Conservation (phyloP, 2,888 invertebrate genomes). For the Torymus texanus region DNA sequence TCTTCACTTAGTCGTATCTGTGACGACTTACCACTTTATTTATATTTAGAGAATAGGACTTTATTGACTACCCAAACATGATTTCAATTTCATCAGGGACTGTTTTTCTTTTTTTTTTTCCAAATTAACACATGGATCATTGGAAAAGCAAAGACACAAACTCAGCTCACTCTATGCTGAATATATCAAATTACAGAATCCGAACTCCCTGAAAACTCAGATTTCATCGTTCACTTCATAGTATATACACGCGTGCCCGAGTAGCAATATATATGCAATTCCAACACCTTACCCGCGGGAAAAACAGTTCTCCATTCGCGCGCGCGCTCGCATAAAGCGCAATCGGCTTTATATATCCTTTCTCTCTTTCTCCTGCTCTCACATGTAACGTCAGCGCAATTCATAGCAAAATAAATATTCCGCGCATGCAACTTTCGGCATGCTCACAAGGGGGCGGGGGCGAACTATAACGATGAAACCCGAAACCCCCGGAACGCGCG, state of each 20-base stretch:
- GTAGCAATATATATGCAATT: slow-evolving; percentile 31
- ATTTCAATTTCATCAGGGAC: too few relatives aligned
- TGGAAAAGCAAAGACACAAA: too few relatives aligned
- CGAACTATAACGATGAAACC: slow-evolving; percentile 28
- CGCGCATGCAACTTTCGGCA: slow-evolving; percentile 30
- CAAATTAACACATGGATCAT: too few relatives aligned
- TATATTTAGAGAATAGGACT: too few relatives aligned
- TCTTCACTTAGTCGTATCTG: too few relatives aligned
- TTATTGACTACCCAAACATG: too few relatives aligned
- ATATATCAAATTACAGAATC: slow-evolving; percentile 17
- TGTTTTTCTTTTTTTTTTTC: too few relatives aligned
- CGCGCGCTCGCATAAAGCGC: slow-evolving; percentile 19
- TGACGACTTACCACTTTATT: too few relatives aligned
- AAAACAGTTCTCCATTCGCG: not conserved
- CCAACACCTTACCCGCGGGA: not conserved
- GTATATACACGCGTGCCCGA: not conserved
- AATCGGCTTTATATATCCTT: slow-evolving; percentile 23
- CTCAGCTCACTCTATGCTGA: not conserved
- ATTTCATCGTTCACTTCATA: not conserved
- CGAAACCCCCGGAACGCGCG: not conserved
- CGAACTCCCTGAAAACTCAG: not conserved
- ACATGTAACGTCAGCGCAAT: slow-evolving; percentile 38
- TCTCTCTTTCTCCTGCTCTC: not conserved
- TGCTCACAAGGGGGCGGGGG: not conserved
- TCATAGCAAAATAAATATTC: slow-evolving; percentile 42